Evolutionary conservation across 2,888 invertebrate species (phyloP).

Genomic region (Rotaria macrura): DNA sequence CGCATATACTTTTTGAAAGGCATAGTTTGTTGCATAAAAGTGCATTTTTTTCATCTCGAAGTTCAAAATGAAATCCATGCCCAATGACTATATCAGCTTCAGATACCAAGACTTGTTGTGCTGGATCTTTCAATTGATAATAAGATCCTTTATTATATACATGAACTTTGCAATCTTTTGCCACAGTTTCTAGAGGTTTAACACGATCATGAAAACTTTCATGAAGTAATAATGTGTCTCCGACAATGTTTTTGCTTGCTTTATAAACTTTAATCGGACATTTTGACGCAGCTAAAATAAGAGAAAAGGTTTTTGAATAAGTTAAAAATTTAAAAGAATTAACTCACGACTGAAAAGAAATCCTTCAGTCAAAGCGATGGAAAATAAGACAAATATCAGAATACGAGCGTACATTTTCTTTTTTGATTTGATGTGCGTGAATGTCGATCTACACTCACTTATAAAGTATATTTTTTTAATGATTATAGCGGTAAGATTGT

Average conservation of each 20-base stretch:
- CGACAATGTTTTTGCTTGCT: background rate
- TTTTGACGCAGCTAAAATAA: background rate
- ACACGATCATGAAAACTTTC: background rate
- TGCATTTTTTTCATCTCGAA: background rate
- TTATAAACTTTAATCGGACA: slow-evolving; percentile 4
- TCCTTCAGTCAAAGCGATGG: too few relatives aligned
- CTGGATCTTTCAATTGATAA: background rate
- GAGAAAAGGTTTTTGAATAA: too few relatives aligned
- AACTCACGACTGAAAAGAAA: too few relatives aligned
- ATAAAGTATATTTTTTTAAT: background rate
- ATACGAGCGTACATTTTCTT: too few relatives aligned
- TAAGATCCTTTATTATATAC: background rate
- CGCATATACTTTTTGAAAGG: background rate
- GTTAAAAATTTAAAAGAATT: too few relatives aligned
- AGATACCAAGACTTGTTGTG: background rate
- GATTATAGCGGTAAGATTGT: background rate
- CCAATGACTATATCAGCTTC: background rate
- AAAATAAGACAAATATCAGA: too few relatives aligned
- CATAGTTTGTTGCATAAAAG: background rate
- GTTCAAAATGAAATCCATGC: background rate
- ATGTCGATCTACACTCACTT: too few relatives aligned
- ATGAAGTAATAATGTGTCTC: background rate
- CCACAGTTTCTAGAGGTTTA: background rate
- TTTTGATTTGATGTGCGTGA: too few relatives aligned
- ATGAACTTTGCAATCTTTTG: background rate